These are phyloP conservation scores for Allygus modestus DNA, from an alignment of 2,888 invertebrate species.

Conservation along the genomic window DNA sequence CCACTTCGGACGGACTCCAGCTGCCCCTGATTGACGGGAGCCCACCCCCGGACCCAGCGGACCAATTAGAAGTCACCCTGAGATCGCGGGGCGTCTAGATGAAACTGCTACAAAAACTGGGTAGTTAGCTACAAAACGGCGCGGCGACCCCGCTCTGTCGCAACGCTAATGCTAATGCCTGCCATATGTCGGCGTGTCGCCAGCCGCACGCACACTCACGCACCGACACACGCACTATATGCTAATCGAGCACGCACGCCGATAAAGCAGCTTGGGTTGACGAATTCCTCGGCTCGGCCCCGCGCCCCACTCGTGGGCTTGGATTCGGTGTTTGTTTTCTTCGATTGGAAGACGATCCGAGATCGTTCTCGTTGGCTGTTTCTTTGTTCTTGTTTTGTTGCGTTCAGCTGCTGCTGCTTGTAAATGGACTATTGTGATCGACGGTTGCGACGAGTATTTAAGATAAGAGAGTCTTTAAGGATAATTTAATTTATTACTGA, in stretches of 20 bases:
- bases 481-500: too few relatives aligned
- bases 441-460: too few relatives aligned
- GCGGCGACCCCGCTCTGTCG: slow-evolving; percentile 29
- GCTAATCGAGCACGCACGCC: slow-evolving; percentile 54
- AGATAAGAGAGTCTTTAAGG: too few relatives aligned
- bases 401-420: too few relatives aligned
- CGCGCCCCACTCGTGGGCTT: background rate
- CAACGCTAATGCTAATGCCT: slow-evolving; percentile 46
- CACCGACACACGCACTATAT: slow-evolving; percentile 53
- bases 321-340: background rate
- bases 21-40: background rate
- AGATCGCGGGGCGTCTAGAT: background rate
- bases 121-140: slow-evolving; percentile 35
- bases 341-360: background rate
- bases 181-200: slow-evolving; percentile 56
- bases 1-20: background rate
- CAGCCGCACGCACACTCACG: slow-evolving; percentile 46
- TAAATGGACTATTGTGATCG: background rate
- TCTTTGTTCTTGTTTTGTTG: background rate
- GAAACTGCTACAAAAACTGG: slow-evolving; percentile 55
- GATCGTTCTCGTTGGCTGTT: background rate
- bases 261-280: slow-evolving; percentile 48
- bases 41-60: background rate
- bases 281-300: slow-evolving; percentile 33
- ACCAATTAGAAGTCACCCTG: slow-evolving; percentile 43